A percentile compares a stretch with the other conserved stretches of the same genome.
These are phyloP conservation scores for Myathropa florea DNA, from an alignment of 2,888 invertebrate species.

Conservation along the genomic window DNA sequence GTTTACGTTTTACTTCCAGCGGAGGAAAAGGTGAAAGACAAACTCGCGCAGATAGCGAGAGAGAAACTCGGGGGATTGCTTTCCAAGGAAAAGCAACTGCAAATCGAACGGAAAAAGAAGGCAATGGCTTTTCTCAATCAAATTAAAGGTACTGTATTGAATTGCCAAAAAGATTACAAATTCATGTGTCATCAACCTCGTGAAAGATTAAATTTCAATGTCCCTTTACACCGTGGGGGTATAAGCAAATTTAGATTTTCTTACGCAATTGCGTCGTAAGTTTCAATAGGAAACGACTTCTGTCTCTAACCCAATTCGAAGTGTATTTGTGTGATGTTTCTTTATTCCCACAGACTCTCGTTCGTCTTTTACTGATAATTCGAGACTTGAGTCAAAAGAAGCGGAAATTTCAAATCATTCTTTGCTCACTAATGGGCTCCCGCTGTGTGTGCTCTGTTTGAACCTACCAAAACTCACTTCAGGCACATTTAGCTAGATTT, in stretches of 20 bases:
- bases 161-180: too few species aligned
- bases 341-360: background rate
- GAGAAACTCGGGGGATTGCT: slow-evolving; percentile 83
- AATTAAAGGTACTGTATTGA: slow-evolving; percentile 80
- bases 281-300: background rate
- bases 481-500: background rate
- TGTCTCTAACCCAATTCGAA: too few species aligned
- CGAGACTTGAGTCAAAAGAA: background rate
- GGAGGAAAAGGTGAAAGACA: slow-evolving; percentile 84
- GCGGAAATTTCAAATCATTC: too few species aligned
- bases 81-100: slow-evolving; percentile 83
- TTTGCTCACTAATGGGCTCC: background rate
- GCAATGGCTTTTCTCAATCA: slow-evolving; percentile 89
- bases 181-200: too few species aligned
- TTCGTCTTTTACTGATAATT: background rate
- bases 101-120: slow-evolving; percentile 88
- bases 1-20: slow-evolving; percentile 75
- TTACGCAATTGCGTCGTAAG: background rate
- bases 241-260: background rate
- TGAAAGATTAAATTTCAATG: too few species aligned
- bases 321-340: too few species aligned
- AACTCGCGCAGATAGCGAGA: slow-evolving; percentile 82
- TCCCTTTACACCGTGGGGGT: background rate
- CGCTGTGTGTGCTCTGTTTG: background rate
- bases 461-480: background rate